Conservation (phyloP, 2,888 invertebrate genomes). For the Spisula subtruncata region DNA sequence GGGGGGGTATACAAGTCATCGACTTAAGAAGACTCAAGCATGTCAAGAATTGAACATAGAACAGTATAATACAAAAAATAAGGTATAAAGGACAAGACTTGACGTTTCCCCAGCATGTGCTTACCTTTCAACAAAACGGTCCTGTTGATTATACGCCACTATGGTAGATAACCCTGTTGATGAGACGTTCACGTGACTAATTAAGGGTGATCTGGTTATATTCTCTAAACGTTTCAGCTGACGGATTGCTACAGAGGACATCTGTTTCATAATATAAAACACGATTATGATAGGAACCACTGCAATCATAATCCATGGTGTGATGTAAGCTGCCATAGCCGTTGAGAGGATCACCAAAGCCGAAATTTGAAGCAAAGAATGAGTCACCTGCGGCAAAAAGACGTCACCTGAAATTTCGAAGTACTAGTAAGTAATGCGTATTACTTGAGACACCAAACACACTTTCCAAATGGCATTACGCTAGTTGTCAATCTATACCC, state of each 20-base stretch:
- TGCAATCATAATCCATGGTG: constrained; percentile 72
- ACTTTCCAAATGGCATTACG: no score
- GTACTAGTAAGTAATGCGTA: neutral
- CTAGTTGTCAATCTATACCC: no score
- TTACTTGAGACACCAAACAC: no score
- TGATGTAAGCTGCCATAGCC: constrained; percentile 56
- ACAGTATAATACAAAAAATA: no score
- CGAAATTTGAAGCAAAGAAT: constrained; percentile 65
- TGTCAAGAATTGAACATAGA: no score
- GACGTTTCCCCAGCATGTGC: neutral
- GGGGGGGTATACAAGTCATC: no score
- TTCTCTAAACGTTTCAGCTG: constrained; percentile 88
- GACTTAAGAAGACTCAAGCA: no score
- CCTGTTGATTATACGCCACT: constrained; percentile 90
- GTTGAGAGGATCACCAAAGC: constrained; percentile 65
- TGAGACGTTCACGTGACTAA: constrained; percentile 89
- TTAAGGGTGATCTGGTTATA: constrained; percentile 89
- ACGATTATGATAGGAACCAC: constrained; percentile 84
- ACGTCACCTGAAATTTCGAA: constrained; percentile 73
- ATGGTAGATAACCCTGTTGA: constrained; percentile 90
- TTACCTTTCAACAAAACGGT: constrained; percentile 88
- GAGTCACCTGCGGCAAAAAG: constrained; percentile 72
- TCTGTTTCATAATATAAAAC: constrained; percentile 85
- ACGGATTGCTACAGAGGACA: constrained; percentile 86
- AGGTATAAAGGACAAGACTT: neutral